Evolutionary conservation across 37 sponge, comb jelly and placozoan species (phyloP).

Genomic region (Beroe forskalii): DNA sequence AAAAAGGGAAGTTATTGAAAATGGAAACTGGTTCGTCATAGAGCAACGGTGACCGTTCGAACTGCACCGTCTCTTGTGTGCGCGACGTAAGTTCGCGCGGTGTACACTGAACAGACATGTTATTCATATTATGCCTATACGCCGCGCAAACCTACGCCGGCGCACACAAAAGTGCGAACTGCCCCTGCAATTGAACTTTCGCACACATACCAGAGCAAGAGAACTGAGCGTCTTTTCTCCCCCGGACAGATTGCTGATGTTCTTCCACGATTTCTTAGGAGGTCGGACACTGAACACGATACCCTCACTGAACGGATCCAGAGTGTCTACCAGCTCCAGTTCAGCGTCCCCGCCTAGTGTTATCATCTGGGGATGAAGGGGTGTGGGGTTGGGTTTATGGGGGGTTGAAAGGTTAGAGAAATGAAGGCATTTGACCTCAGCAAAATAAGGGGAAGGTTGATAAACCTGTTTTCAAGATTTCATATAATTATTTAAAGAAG

Average conservation of each 20-base stretch:
- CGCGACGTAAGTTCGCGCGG: no score
- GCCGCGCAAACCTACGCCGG: no score
- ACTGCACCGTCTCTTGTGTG: no score
- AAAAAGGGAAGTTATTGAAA: no score
- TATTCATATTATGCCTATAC: no score
- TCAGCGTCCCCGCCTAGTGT: conserved; percentile 99
- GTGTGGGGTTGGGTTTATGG: not conserved
- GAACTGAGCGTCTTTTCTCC: conserved; percentile 99
- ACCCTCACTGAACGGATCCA: conserved; percentile 98
- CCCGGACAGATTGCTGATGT: conserved; percentile 95
- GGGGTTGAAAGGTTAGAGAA: not conserved
- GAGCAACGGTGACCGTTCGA: no score
- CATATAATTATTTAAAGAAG: no score
- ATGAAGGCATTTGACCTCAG: no score
- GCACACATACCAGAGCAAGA: conserved; percentile 94
- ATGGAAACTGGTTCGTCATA: no score
- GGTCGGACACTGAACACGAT: conserved; percentile 98
- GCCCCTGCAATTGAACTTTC: no score
- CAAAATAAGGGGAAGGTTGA: not conserved
- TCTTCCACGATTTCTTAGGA: conserved; percentile 99
- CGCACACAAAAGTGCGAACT: no score
- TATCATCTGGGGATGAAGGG: conserved; percentile 79
- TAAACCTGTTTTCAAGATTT: not conserved
- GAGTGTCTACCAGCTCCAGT: conserved; percentile 94
- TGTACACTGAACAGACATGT: no score